phyloP scores from a whole-genome alignment of 1,140 invertebrate species.

The Drosophila trapezifrons region DNA sequence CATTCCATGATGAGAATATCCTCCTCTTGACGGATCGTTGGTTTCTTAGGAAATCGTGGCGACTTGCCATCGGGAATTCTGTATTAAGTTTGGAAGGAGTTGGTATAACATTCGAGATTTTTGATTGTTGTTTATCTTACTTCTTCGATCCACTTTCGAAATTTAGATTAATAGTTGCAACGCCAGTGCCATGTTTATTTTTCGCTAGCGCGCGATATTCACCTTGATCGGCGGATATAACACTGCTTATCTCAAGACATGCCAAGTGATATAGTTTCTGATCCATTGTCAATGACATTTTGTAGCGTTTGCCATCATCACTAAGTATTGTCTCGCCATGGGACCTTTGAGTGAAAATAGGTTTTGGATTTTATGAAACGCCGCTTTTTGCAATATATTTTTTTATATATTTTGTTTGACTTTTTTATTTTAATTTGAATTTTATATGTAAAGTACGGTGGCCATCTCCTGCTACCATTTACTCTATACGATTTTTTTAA shows the following conservation, averaged over 20 bases:
- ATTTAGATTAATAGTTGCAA: conserved; percentile 97
- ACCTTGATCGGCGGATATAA: conserved; percentile 93
- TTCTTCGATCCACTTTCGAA: conserved; percentile 95
- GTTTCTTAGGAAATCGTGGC: conserved; percentile 98
- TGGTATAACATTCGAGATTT: conserved; percentile 17
- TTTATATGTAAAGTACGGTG: not conserved
- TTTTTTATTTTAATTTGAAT: not conserved
- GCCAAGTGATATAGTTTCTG: conserved; percentile 95
- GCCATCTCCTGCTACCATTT: conserved; percentile 9
- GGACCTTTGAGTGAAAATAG: conserved; percentile 87
- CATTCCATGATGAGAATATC: conserved; percentile 98
- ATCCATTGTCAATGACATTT: conserved; percentile 92
- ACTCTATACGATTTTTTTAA: not conserved
- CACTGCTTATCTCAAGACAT: conserved; percentile 92
- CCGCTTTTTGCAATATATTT: not conserved
- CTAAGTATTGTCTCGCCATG: conserved; percentile 92
- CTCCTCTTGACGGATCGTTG: conserved; percentile 97
- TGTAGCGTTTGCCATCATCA: conserved; percentile 90
- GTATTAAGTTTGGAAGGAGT: conserved; percentile 63
- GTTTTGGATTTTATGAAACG: conserved; percentile 25
- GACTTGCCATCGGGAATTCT: conserved; percentile 98
- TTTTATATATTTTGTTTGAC: not conserved
- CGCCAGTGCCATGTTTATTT: conserved; percentile 96
- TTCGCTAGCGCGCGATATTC: conserved; percentile 96
- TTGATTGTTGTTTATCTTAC: conserved; percentile 86